Evolutionary conservation across 92 coral and sea anemone genomes (phyloP).

Genomic region (Metridium senile): DNA sequence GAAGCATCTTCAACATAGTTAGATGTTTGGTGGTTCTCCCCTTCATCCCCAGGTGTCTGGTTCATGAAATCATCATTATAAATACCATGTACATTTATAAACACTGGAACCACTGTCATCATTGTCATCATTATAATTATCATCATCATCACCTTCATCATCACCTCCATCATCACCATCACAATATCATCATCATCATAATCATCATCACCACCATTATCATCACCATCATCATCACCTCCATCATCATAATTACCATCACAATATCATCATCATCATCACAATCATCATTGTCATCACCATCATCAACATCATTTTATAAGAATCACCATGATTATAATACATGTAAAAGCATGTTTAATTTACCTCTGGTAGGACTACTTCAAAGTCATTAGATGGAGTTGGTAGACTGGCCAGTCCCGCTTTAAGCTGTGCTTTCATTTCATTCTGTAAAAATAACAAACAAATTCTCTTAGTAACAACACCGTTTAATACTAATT

Average conservation of each 20-base stretch:
- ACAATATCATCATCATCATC: no score
- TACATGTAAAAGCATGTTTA: not conserved
- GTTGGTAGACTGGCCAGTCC: slow-evolving; percentile 91
- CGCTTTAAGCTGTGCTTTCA: slow-evolving; percentile 82
- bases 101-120: no score
- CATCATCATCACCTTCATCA: no score
- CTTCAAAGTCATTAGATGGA: slow-evolving; percentile 97
- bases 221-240: not conserved
- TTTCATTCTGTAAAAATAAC: slow-evolving; percentile 53
- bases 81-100: not conserved
- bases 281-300: no score
- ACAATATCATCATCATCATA: no score
- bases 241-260: no score
- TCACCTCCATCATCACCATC: no score
- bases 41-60: slow-evolving; percentile 72
- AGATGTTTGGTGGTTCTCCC: slow-evolving; percentile 39
- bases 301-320: no score
- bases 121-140: no score
- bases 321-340: not conserved
- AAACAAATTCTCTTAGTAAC: no score
- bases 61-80: not conserved
- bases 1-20: slow-evolving; percentile 95
- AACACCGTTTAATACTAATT: no score
- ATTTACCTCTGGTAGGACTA: slow-evolving; percentile 95
- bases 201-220: no score